Evolutionary conservation across 2,797 vertebrate genomes (phyloP), one percentile per base, ranked within the genome.

Genomic region (Okamejei kenojei): DNA sequence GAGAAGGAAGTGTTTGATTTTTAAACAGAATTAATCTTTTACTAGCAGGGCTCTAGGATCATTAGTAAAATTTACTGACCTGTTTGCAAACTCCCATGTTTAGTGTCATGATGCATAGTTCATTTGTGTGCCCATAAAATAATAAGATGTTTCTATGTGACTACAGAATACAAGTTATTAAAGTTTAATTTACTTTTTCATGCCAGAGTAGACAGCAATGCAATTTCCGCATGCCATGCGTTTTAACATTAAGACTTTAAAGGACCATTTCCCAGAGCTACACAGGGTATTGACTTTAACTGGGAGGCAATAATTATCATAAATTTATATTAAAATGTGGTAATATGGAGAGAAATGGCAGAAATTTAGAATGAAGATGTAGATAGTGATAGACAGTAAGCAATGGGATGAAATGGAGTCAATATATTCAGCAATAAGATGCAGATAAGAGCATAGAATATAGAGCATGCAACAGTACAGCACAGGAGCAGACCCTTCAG

Each of bases 181-280:
- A 92, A 92, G 73, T 73, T 92, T 92, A 92, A 92, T 92, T 76
- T 76, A 92, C 38, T 76, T 92, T 76, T 92, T 92, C 90, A 92
- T 92, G 90, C 90, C 90, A 92, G 19, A 76, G 71, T 92, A 92
- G 71, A 73, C 90, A 92, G 90, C 90, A 92, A 92, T 76, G 90
- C 23, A 76, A 92, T 45, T 35, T 76, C 65, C 76, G 68, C 71
- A 17, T 92, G 38, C 35, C 90, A 26, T 45, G 71, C 29, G 7
- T 76, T 54, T 92, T 92, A 58, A 74, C 23, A 23, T 76, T 58
- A 92, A 92, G 90, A 73, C 90, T 45, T 76, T 92, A 92, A 92
- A 73, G 35, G 73, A 76, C 21, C 90, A 92, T 92, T 38, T 74
- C 71, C 45, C 38, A 17, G 71, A 88, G n/a, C n/a, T 74, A 38